Percentiles rank a stretch among this genome's conserved stretches.
These are phyloP conservation scores for Silurus lanzhouensis DNA, from an alignment of 2,797 vertebrate species.

Conservation along the genomic window DNA sequence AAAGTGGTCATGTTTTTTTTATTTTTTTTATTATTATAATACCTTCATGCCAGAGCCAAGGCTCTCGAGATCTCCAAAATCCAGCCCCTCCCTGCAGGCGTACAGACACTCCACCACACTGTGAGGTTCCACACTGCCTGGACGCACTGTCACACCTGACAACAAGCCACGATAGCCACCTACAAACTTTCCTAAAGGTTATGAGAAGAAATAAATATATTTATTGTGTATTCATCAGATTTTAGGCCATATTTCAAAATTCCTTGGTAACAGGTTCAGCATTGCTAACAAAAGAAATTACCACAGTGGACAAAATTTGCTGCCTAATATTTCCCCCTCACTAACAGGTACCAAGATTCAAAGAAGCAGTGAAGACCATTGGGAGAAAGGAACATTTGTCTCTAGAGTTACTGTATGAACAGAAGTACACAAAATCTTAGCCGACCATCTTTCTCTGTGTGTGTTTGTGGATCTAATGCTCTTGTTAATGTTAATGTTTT, in stretches of 20 bases:
- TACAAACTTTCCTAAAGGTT: conserved; percentile 76
- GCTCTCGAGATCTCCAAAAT: conserved; percentile 98
- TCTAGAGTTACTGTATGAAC: too few relatives aligned
- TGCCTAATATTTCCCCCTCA: too few relatives aligned
- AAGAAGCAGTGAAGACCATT: too few relatives aligned
- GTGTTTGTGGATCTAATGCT: too few relatives aligned
- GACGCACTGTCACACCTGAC: conserved; percentile 93
- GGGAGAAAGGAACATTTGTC: too few relatives aligned
- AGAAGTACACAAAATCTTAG: too few relatives aligned
- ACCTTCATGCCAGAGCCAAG: conserved; percentile 99
- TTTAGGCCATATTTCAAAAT: neutral
- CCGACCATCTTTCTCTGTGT: too few relatives aligned
- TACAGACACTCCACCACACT: conserved; percentile 98
- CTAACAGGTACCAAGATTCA: too few relatives aligned
- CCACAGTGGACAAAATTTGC: too few relatives aligned
- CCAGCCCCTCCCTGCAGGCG: conserved; percentile 96
- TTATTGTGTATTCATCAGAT: neutral
- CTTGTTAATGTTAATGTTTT: too few relatives aligned
- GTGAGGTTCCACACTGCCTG: conserved; percentile 93
- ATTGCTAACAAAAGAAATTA: neutral
- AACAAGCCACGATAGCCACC: conserved; percentile 94
- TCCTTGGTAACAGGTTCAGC: neutral
- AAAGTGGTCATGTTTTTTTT: neutral
- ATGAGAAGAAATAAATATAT: conserved; percentile 4
- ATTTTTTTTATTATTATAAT: conserved; percentile 26